Evolutionary conservation across 2,113 vertebrate species (phyloP).

Genomic region (Aptenodytes forsteri): DNA sequence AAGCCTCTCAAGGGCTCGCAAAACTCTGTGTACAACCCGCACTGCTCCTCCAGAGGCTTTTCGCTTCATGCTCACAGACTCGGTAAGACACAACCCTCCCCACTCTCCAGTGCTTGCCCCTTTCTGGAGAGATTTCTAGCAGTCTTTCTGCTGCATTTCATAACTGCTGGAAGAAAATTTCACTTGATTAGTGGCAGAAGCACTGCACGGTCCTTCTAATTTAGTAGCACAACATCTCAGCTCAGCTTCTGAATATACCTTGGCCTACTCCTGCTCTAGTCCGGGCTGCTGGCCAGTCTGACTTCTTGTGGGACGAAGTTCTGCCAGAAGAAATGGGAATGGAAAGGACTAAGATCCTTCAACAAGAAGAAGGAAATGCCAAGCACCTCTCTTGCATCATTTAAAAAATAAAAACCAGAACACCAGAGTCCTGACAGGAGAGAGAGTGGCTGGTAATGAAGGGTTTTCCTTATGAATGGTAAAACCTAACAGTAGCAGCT

Average conservation of each 20-base stretch:
- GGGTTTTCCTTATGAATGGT: neutral
- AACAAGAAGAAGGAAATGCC: neutral
- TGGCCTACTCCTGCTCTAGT: neutral
- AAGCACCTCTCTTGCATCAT: neutral
- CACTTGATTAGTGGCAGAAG: neutral
- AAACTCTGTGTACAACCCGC: neutral
- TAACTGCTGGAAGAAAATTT: neutral
- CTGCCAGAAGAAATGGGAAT: neutral
- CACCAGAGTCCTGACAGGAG: neutral
- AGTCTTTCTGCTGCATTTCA: neutral
- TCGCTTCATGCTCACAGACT: fast-evolving
- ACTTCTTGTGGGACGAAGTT: neutral
- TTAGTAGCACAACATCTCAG: neutral
- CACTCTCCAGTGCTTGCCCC: neutral
- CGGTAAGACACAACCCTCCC: neutral
- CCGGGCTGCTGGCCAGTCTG: neutral
- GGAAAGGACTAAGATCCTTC: neutral
- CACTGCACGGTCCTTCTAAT: neutral
- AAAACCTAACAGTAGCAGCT: neutral
- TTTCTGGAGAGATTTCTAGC: neutral
- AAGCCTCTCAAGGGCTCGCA: neutral
- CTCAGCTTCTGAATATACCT: neutral
- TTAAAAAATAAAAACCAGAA: neutral
- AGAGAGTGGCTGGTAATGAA: neutral
- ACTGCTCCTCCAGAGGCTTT: neutral